Base-by-base conservation (phyloP, 2,797 vertebrate genomes). In the Dermochelys coriacea region DNA sequence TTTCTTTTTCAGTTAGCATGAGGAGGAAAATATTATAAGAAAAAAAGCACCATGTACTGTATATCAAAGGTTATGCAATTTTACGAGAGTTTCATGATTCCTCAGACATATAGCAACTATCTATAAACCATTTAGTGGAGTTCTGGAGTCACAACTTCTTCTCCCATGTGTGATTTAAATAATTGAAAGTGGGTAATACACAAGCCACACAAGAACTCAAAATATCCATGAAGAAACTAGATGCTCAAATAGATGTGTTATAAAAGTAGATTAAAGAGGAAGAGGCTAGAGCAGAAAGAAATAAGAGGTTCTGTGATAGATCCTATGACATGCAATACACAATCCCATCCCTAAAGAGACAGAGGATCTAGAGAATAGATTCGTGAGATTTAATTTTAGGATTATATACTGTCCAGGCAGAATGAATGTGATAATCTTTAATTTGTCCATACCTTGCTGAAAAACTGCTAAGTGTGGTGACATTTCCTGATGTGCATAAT, bases 351-450 rank as follows among this genome's bases (percentile, higher is more conserved):
- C 2, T 1, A 15, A 57, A 52, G 34, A 12, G 7, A 4, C 37
- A 49, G 51, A 31, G 25, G 12, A 41, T 61, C 11, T 78, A n/a
- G 16, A 81, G 5, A 68, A 90, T 57, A 79, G 0, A 29, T 49
- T 8, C 11, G 4, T 1, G 0, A 55, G 78, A 75, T 54, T 59
- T 50, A 75, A 0, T 1, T 74, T 77, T 47, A 29, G 8, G n/a
- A 41, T 51, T 86, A 16, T 1, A 37, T 3, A 29, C 51, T 74
- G 3, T 74, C 1, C 2, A 74, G 4, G 16, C 29, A 3, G 59
- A 87, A 71, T 0, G 0, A 15, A 77, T 82, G 27, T 12, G 25
- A 7, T 3, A 6, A 3, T 82, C 8, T 45, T 9, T 4, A 7
- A 14, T 41, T 16, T 23, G 11, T 27, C 14, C 1, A 8, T 31